A percentile compares a stretch with the other conserved stretches of the same genome.
Conservation (phyloP, 2,797 vertebrate species). For the Chelidonichthys spinosus region DNA sequence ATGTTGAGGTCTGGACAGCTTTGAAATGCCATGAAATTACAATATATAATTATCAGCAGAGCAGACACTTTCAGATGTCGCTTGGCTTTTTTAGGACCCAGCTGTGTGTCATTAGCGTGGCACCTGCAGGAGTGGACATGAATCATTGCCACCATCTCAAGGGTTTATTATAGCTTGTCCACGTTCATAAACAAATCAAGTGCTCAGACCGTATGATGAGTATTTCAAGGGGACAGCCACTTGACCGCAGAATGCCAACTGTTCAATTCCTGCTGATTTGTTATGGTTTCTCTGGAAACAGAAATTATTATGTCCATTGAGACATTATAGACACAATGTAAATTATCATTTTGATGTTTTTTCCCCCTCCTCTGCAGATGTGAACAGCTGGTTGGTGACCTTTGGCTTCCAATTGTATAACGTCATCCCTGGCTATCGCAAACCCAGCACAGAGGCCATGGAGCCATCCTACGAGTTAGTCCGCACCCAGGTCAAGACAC, state of each 20-base stretch:
- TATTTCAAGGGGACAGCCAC: constrained; percentile 61
- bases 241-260: constrained; percentile 60
- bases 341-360: constrained; percentile 13
- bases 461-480: constrained; percentile 95
- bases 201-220: constrained; percentile 51
- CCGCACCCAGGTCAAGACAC: constrained; percentile 96
- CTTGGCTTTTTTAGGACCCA: constrained; percentile 53
- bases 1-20: constrained; percentile 38
- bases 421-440: constrained; percentile 96
- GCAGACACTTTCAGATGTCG: constrained; percentile 55
- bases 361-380: constrained; percentile 85
- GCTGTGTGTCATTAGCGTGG: constrained; percentile 73
- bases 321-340: background rate
- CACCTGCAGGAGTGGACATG: constrained; percentile 74
- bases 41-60: constrained; percentile 64
- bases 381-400: constrained; percentile 99
- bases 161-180: constrained; percentile 74
- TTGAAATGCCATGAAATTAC: constrained; percentile 64
- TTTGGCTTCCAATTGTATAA: constrained; percentile 99
- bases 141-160: constrained; percentile 61
- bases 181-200: constrained; percentile 73
- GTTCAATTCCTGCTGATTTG: constrained; percentile 42
- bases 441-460: constrained; percentile 91
- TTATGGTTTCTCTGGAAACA: constrained; percentile 20
- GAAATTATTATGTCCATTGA: constrained; percentile 24